Conservation (phyloP, 2,888 invertebrate genomes). For the Euplagia quadripunctaria region DNA sequence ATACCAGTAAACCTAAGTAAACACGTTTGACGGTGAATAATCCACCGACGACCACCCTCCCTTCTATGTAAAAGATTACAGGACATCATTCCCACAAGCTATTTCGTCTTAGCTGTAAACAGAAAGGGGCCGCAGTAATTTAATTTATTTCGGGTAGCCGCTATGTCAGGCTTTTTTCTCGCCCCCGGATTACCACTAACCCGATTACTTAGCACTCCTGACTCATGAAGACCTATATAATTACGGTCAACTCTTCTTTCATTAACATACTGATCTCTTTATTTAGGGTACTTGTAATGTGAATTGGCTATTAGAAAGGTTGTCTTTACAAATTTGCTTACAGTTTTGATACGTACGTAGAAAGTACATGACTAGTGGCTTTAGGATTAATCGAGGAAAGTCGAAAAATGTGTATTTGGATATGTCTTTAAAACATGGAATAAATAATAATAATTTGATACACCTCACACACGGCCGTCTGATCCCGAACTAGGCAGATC, state of each 20-base stretch:
- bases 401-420: too few species aligned
- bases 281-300: conserved; percentile 15
- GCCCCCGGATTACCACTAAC: conserved; percentile 57
- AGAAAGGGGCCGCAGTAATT: conserved; percentile 52
- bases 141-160: conserved; percentile 57
- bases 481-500: too few species aligned
- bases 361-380: not conserved
- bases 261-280: conserved; percentile 42
- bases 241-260: conserved; percentile 55
- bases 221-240: conserved; percentile 60
- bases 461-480: too few species aligned
- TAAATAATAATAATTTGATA: too few species aligned
- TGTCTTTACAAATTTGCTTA: not conserved
- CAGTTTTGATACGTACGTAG: not conserved
- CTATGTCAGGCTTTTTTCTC: conserved; percentile 57
- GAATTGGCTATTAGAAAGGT: not conserved
- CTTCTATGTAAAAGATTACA: conserved; percentile 24
- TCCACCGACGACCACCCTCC: conserved; percentile 11
- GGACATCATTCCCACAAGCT: conserved; percentile 22
- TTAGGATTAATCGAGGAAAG: not conserved
- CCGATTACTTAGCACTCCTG: conserved; percentile 60
- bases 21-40: conserved; percentile 16
- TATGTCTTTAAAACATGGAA: too few species aligned
- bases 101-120: conserved; percentile 32
- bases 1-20: conserved; percentile 8